Base-by-base conservation (phyloP, 2,888 invertebrate genomes). In the Microplitis manilae region DNA sequence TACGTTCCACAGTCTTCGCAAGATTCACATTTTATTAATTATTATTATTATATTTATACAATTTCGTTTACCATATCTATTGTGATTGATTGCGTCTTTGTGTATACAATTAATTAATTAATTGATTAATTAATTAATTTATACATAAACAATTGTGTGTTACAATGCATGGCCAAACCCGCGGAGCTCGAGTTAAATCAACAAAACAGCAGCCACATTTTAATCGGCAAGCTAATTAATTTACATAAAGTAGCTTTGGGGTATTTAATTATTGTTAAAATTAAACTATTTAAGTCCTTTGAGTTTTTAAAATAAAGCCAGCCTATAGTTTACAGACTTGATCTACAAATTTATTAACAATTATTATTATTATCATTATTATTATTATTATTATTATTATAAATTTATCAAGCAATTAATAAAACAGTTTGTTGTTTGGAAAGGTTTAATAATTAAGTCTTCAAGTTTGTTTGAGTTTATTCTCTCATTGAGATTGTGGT, bases 1-100 rank as follows among this genome's bases (percentile, higher is more conserved):
- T 89, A 90, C 90, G 89, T 90, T 90, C 90, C 90, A 84, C 90
- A 90, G 89, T 90, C 89, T 86, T 88, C 89, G 87, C 89, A 89
- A 89, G 84, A 84, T 79, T 79, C 83, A 83, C 78, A 77, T 77
- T 72, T 75, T 80, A 75, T 72, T 69, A 68, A 80, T 75, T 80
- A 75, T 72, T 73, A 68, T 79, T 79, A 76, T 73, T 79, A 79
- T 80, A 78, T 81, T 50, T 50, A 13, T 30, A 50, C 50, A 50
- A 79, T 84, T 83, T 85, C 85, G 85, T 86, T 83, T 81, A 50
- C 83, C 84, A 84, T 84, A 83, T 85, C 84, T 81, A 83, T 83
- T 81, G 81, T 84, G 83, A 82, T 80, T 60, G 38, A 60, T 68
- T 76, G 75, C 73, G 65, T 68, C 30, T 30, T 64, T 77, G 71